phyloP scores from a whole-genome alignment of 2,888 invertebrate species.

The Tridacna crocea region DNA sequence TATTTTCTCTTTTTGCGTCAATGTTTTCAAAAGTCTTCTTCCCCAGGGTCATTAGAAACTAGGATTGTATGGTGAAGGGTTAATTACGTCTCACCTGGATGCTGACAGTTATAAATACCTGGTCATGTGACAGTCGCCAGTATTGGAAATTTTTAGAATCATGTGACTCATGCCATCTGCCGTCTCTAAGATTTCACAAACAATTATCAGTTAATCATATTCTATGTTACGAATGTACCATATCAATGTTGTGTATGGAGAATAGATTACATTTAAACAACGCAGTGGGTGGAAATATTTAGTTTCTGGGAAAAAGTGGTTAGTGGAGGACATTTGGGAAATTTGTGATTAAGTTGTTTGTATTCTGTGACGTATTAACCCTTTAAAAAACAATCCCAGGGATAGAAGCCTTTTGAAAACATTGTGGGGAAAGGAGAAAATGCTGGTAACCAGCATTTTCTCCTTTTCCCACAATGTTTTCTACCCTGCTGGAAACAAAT shows the following conservation, averaged over 20 bases:
- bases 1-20: neutral
- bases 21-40: no score
- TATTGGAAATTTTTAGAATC: conserved; percentile 26
- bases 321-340: neutral
- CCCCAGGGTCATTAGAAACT: no score
- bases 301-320: neutral
- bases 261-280: neutral
- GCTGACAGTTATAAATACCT: conserved; percentile 12
- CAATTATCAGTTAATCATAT: neutral
- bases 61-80: conserved; percentile 7
- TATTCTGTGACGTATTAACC: no score
- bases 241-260: neutral
- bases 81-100: conserved; percentile 22
- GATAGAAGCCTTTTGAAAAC: no score
- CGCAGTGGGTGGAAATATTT: neutral
- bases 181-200: conserved; percentile 22
- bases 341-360: neutral
- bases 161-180: conserved; percentile 39
- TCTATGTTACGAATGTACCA: neutral
- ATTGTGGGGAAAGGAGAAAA: no score
- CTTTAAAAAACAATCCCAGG: no score
- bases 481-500: neutral
- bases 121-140: conserved; percentile 18
- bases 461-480: neutral
- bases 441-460: neutral